phyloP scores from a whole-genome alignment of 2,888 invertebrate genomes.

The Chrysolina haemoptera region DNA sequence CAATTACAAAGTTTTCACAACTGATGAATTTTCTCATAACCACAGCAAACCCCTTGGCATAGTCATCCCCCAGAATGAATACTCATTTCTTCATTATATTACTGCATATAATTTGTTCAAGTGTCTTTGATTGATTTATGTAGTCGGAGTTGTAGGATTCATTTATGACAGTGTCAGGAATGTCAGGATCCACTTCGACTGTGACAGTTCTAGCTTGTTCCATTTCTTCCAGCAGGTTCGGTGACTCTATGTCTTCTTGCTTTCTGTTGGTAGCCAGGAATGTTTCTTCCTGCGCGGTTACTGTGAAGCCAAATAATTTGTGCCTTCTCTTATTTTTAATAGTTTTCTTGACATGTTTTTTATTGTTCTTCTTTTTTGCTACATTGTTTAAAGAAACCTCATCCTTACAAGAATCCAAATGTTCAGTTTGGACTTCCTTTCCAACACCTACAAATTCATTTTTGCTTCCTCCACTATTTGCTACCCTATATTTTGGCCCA shows the following conservation, averaged over 20 bases:
- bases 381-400: not conserved
- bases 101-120: too few species aligned
- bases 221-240: too few species aligned
- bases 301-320: slow-evolving; percentile 2
- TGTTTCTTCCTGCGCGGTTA: slow-evolving; percentile 8
- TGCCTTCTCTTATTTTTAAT: slow-evolving; percentile 6
- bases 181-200: not conserved
- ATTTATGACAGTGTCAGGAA: slow-evolving; percentile 1
- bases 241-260: not conserved
- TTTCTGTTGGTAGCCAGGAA: not conserved
- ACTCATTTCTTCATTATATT: too few species aligned
- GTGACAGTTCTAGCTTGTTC: not conserved
- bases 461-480: not conserved
- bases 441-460: not conserved
- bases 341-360: not conserved
- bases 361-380: slow-evolving; percentile 7
- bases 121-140: too few species aligned
- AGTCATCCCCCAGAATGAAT: too few species aligned
- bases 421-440: not conserved
- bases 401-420: slow-evolving; percentile 7
- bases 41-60: too few species aligned
- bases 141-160: not conserved
- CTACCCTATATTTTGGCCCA: not conserved
- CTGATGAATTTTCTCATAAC: too few species aligned
- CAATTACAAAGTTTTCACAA: slow-evolving; percentile 2